Evolutionary conservation across 1,140 invertebrate genomes (phyloP), one percentile per base, ranked within the genome.

Genomic region (Venustaconcha ellipsiformis): DNA sequence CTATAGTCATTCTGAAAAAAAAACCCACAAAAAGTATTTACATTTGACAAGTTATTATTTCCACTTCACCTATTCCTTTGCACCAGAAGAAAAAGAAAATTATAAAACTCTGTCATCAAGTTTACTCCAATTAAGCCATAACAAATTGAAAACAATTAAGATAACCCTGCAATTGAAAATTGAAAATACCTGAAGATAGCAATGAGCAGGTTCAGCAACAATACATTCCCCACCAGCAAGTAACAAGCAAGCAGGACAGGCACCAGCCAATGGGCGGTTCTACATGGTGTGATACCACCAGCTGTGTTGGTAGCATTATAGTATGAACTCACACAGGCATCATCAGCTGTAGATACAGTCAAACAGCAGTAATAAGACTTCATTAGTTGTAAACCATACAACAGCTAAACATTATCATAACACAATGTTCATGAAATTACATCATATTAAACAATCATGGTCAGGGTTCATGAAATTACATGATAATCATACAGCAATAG

Each of bases 141-240:
- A 48, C 37, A 5, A 48, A 48, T 48, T 48, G 4, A 48, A 2
- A 48, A 11, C 37, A 48, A 6, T 48, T 8, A 48, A 48, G 37
- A 48, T 48, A 48, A 48, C 37, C 37, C 37, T 48, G 37, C 6
- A 48, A 6, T 56, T n/a, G 18, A 5, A 55, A 69, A 15, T 0
- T 17, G 60, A 2, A 70, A 72, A 67, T 82, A 90, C 89, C 88
- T 91, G 84, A 91, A 91, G 62, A 91, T 90, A 72, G 90, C 90
- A 76, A 91, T 90, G 20, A 91, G 87, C 48, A 91, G 85, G 67
- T 91, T 91, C 56, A 91, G 83, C 8, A 91, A 84, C 57, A 91
- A 83, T 13, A 91, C 85, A 77, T 91, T 91, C 17, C 87, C 88
- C 20, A 91, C 86, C 65, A 91, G 82, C 64, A 91, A 84, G 78